Evolutionary conservation across 2,888 invertebrate genomes (phyloP).

Genomic region (Drosophila colorata): DNA sequence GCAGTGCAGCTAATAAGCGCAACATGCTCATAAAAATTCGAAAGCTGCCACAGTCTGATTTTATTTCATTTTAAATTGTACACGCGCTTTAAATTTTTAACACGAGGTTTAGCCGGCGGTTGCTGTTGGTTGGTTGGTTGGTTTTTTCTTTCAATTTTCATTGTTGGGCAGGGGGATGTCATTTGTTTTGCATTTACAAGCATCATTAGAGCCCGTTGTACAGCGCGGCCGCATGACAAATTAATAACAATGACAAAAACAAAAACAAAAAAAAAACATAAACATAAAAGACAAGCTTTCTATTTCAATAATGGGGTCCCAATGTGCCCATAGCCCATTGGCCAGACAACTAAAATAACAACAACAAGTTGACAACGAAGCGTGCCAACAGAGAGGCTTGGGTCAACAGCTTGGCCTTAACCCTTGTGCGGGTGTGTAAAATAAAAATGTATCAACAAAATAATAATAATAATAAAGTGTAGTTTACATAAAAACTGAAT

Average conservation of each 20-base stretch:
- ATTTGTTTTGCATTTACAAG: constrained; percentile 70
- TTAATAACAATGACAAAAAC: constrained; percentile 59
- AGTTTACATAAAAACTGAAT: too few relatives aligned
- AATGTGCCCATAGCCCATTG: constrained; percentile 46
- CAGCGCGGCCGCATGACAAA: constrained; percentile 65
- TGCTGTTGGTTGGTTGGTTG: background rate
- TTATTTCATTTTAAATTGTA: constrained; percentile 73
- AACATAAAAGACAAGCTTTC: constrained; percentile 67
- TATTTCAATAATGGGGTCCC: constrained; percentile 60
- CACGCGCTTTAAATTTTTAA: constrained; percentile 58
- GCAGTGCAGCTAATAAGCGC: constrained; percentile 73
- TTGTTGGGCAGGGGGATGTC: background rate
- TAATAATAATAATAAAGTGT: too few relatives aligned
- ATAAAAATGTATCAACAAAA: background rate
- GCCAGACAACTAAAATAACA: constrained; percentile 28
- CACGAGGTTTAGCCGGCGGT: constrained; percentile 21
- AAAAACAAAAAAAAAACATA: constrained; percentile 18
- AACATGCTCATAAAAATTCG: constrained; percentile 80
- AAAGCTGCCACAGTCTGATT: constrained; percentile 71
- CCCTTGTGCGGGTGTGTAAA: constrained; percentile 30
- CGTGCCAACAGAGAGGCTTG: constrained; percentile 44
- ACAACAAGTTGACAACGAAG: constrained; percentile 35
- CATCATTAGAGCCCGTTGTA: constrained; percentile 71
- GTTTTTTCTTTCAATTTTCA: background rate
- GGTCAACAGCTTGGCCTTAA: constrained; percentile 42